Base-by-base conservation (phyloP, 2,888 invertebrate genomes). In the Julus scanicus region DNA sequence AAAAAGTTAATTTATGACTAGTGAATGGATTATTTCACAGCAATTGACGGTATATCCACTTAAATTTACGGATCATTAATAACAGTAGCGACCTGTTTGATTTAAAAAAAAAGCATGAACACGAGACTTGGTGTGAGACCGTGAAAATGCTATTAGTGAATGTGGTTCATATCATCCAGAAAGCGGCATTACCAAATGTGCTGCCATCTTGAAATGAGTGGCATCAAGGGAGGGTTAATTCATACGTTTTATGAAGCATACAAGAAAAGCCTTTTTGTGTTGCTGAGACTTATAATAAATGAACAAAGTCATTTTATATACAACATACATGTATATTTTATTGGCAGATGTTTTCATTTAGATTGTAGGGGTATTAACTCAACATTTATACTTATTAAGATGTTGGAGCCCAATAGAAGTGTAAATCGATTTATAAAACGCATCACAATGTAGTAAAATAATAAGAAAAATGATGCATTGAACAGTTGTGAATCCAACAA, bases 31-130 rank as follows among this genome's bases (percentile, higher is more conserved):
- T 20, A 20, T 63, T 63, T 63, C 63, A 63, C 20, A 20, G n/a
- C 63, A 63, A 63, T n/a, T 63, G 63, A n/a, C 17, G 63, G n/a
- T n/a, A 63, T 63, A 63, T 63, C 63, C 20, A 63, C 17, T 63
- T 63, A n/a, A n/a, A 63, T n/a, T 63, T 63, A 8, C n/a, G 63
- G 63, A 63, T n/a, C 63, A 63, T 20, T 63, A 63, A 63, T 63
- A 63, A 63, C 63, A 63, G 17, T 20, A 63, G n/a, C 63, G 63
- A 63, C n/a, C 63, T 20, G 4, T n/a, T n/a, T 63, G 63, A n/a
- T 63, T 20, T 63, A 1, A 63, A 63, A 63, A 63, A 63, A 8
- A n/a, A n/a, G n/a, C n/a, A 63, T n/a, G 15, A 20, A 63, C 17
- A 63, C n/a, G 17, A 63, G 63, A 63, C 63, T 17, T n/a, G 17